Evolutionary conservation across 2,797 vertebrate genomes (phyloP).

Genomic region (Lemur catta): DNA sequence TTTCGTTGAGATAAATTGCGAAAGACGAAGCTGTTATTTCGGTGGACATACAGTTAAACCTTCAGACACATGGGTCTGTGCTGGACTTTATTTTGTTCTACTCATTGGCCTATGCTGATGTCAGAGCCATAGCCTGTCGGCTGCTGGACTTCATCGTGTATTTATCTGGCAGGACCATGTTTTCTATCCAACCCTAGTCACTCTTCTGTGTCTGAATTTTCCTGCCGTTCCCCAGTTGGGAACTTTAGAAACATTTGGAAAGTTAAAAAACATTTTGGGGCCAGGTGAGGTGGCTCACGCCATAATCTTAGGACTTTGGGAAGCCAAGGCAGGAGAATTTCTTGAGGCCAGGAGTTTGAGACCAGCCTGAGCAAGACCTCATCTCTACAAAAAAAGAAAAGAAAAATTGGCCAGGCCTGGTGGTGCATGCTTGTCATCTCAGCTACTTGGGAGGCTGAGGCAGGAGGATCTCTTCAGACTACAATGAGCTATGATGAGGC

Average conservation of each 20-base stretch:
- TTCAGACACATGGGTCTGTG: not conserved
- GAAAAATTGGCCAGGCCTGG: too few species aligned
- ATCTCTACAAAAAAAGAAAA: too few species aligned
- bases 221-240: not conserved
- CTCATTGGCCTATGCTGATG: fast-evolving
- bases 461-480: not conserved
- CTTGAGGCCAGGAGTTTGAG: too few species aligned
- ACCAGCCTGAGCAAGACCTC: too few species aligned
- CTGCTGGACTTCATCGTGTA: not conserved
- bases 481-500: too few species aligned
- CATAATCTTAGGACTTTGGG: too few species aligned
- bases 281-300: too few species aligned
- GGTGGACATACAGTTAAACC: not conserved
- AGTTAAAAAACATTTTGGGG: not conserved
- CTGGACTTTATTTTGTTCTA: not conserved
- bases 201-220: not conserved
- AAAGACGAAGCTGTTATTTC: not conserved
- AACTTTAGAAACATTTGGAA: not conserved
- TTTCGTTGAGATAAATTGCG: not conserved
- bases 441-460: too few species aligned
- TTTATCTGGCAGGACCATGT: too few species aligned
- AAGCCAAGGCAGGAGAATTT: too few species aligned
- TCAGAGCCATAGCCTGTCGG: not conserved
- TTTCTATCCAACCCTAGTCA: not conserved
- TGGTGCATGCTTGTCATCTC: too few species aligned